Percentiles rank a stretch among this genome's conserved stretches.
phyloP scores from a whole-genome alignment of 2,888 invertebrate genomes.

The Acrobasis repandana region DNA sequence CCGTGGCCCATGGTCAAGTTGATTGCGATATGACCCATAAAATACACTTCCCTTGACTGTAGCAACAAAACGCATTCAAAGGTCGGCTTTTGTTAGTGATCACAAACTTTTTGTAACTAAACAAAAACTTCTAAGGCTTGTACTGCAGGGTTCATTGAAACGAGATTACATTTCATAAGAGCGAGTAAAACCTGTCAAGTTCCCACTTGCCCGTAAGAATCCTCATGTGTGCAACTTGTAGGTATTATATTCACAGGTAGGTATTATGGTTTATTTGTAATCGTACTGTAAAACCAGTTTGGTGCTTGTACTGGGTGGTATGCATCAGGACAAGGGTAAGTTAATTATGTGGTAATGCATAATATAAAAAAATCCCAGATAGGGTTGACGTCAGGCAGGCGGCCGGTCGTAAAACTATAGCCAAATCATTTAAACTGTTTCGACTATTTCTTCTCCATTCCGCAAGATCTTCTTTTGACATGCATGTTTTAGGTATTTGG shows the following conservation, averaged over 20 bases:
- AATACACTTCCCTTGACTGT: conserved; percentile 11
- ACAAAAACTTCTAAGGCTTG: conserved; percentile 7
- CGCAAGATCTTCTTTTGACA: no score
- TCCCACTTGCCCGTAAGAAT: neutral
- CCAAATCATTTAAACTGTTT: no score
- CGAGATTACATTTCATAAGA: conserved; percentile 7
- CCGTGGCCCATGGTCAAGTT: conserved; percentile 2
- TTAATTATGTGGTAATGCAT: no score
- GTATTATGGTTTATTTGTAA: no score
- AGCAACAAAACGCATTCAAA: conserved; percentile 6
- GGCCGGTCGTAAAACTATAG: no score
- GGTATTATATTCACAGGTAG: neutral
- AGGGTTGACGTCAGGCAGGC: no score
- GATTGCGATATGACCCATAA: conserved; percentile 17
- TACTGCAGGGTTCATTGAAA: conserved; percentile 3
- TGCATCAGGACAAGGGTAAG: no score
- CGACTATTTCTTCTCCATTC: no score
- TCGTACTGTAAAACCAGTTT: no score
- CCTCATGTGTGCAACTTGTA: neutral
- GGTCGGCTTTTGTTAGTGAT: conserved; percentile 12
- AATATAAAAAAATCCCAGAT: no score
- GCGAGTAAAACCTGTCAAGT: conserved; percentile 1
- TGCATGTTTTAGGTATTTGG: no score
- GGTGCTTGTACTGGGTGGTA: no score
- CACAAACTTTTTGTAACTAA: conserved; percentile 3